A percentile compares a stretch with the other conserved stretches of the same genome.
phyloP scores from a whole-genome alignment of 1,140 invertebrate genomes.

The Saccostrea cuccullata region DNA sequence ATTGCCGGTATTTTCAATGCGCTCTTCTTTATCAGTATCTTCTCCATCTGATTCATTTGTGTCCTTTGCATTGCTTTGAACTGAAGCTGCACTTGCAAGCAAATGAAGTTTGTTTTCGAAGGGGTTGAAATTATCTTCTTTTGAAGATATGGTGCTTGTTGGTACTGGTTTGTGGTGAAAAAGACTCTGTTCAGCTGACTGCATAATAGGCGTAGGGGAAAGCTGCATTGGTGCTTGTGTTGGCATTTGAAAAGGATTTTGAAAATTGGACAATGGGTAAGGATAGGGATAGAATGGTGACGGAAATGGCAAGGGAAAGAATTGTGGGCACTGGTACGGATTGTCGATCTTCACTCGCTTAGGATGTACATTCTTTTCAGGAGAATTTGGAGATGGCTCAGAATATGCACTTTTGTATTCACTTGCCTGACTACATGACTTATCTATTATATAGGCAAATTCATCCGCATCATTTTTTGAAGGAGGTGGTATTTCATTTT shows the following conservation, averaged over 20 bases:
- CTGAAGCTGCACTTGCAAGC: conserved; percentile 23
- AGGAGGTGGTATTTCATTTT: background rate
- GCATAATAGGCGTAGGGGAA: background rate
- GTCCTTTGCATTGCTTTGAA: background rate
- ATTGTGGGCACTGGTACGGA: background rate
- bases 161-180: background rate
- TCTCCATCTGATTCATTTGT: background rate
- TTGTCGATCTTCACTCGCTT: background rate
- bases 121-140: background rate
- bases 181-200: background rate
- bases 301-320: background rate
- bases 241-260: too few species aligned
- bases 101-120: conserved; percentile 19
- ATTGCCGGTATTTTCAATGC: too few species aligned
- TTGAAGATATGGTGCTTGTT: conserved; percentile 5
- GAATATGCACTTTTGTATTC: background rate
- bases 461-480: background rate
- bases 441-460: background rate
- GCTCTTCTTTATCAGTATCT: background rate
- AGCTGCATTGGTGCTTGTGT: background rate
- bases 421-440: background rate
- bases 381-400: background rate
- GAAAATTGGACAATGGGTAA: background rate
- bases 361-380: background rate
- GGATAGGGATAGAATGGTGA: background rate